Conservation (phyloP, 2,888 invertebrate species). For the Anthrax anthrax region DNA sequence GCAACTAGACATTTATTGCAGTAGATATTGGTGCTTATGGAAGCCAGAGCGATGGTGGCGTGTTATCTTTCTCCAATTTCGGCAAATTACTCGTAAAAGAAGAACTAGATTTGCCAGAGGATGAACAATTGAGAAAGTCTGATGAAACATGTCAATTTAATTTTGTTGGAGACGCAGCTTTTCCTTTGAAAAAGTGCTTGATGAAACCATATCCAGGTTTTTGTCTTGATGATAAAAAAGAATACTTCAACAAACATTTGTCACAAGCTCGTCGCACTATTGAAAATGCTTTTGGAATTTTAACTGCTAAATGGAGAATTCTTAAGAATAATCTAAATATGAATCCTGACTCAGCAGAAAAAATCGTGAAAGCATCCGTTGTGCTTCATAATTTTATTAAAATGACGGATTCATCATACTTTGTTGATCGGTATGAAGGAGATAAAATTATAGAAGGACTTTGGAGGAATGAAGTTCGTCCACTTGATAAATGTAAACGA, state of each 20-base stretch:
- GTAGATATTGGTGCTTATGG: background rate
- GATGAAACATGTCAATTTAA: slow-evolving; percentile 1
- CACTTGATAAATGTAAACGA: background rate
- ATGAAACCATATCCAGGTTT: slow-evolving; percentile 6
- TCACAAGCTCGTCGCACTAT: slow-evolving; percentile 5
- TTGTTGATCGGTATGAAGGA: background rate
- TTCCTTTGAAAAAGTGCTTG: slow-evolving; percentile 5
- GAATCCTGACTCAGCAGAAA: slow-evolving; percentile 6
- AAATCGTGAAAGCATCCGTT: slow-evolving; percentile 5
- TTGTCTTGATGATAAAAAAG: background rate
- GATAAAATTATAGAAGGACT: background rate
- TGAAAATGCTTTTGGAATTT: slow-evolving; percentile 8
- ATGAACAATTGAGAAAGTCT: background rate
- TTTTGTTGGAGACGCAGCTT: slow-evolving; percentile 8
- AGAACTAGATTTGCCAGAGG: background rate
- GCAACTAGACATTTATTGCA: background rate
- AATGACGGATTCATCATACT: background rate
- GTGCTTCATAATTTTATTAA: slow-evolving; percentile 10
- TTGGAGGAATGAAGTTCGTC: background rate
- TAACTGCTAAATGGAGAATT: slow-evolving; percentile 9
- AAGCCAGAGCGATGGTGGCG: background rate
- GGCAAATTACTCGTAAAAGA: background rate
- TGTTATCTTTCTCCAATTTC: background rate
- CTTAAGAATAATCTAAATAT: slow-evolving; percentile 6
- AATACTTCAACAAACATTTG: slow-evolving; percentile 5